phyloP scores from a whole-genome alignment of 2,888 invertebrate species.

The Eristalis arbustorum region DNA sequence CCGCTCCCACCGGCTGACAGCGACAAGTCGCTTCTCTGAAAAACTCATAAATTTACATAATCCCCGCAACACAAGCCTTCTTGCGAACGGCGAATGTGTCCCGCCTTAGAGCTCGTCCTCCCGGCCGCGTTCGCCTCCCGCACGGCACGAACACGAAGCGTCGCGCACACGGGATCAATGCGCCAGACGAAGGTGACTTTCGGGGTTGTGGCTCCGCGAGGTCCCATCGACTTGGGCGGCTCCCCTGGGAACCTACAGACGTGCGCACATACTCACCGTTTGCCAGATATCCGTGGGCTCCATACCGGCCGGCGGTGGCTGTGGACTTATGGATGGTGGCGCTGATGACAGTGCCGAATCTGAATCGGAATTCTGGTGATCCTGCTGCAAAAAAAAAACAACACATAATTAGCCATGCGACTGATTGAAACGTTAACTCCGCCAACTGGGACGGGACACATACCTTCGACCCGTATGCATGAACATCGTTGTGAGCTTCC shows the following conservation, averaged over 20 bases:
- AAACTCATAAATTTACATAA: constrained; percentile 69
- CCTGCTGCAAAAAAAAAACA: constrained; percentile 71
- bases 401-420: constrained; percentile 30
- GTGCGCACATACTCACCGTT: constrained; percentile 75
- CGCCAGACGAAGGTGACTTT: constrained; percentile 66
- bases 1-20: neutral
- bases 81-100: constrained; percentile 12
- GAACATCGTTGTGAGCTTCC: constrained; percentile 72
- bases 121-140: neutral
- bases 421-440: constrained; percentile 48
- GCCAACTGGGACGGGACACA: constrained; percentile 7
- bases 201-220: constrained; percentile 23
- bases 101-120: constrained; percentile 15
- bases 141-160: neutral
- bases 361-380: constrained; percentile 82
- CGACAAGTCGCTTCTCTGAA: constrained; percentile 25
- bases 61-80: constrained; percentile 34
- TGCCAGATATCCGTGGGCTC: constrained; percentile 80
- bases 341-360: constrained; percentile 87
- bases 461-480: constrained; percentile 77
- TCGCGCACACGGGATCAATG: constrained; percentile 56
- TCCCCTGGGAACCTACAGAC: constrained; percentile 28
- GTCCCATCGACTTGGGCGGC: constrained; percentile 1
- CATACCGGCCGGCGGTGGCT: constrained; percentile 81
- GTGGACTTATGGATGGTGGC: constrained; percentile 86